phyloP scores from a whole-genome alignment of 92 coral and sea anemone species.

The Scolanthus callimorphus region DNA sequence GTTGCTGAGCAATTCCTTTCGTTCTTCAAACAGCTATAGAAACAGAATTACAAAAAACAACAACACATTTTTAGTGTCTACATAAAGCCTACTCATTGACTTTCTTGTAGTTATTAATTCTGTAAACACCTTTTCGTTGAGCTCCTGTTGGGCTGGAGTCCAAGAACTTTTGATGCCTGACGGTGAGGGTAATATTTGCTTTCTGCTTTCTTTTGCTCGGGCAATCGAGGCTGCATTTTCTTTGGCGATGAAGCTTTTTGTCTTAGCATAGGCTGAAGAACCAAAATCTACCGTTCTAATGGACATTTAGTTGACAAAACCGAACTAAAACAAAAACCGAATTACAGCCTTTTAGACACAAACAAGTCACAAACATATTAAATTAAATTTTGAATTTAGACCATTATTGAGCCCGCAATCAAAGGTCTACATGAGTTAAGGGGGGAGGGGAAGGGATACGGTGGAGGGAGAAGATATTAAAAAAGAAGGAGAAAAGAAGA shows the following conservation, averaged over 20 bases:
- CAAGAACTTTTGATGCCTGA: constrained; percentile 81
- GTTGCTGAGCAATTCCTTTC: constrained; percentile 87
- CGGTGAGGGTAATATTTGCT: constrained; percentile 33
- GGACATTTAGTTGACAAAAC: constrained; percentile 36
- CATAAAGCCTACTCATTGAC: too few species aligned
- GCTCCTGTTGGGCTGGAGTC: constrained; percentile 81
- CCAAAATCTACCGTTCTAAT: constrained; percentile 67
- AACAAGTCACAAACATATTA: too few species aligned
- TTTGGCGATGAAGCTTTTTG: constrained; percentile 79
- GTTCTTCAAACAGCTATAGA: constrained; percentile 81
- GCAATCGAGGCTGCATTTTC: constrained; percentile 69
- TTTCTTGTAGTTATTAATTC: background rate
- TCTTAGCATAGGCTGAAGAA: constrained; percentile 82
- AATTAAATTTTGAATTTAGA: too few species aligned
- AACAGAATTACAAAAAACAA: background rate
- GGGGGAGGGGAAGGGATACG: too few species aligned
- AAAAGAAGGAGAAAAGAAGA: too few species aligned
- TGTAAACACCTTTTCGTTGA: constrained; percentile 72
- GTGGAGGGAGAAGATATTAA: too few species aligned
- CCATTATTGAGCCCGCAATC: too few species aligned
- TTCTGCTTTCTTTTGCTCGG: constrained; percentile 65
- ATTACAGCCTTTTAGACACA: too few species aligned
- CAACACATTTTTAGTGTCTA: too few species aligned
- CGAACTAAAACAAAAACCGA: background rate
- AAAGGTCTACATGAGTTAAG: too few species aligned